phyloP scores from a whole-genome alignment of 2,113 vertebrate genomes.

The Natator depressus region DNA sequence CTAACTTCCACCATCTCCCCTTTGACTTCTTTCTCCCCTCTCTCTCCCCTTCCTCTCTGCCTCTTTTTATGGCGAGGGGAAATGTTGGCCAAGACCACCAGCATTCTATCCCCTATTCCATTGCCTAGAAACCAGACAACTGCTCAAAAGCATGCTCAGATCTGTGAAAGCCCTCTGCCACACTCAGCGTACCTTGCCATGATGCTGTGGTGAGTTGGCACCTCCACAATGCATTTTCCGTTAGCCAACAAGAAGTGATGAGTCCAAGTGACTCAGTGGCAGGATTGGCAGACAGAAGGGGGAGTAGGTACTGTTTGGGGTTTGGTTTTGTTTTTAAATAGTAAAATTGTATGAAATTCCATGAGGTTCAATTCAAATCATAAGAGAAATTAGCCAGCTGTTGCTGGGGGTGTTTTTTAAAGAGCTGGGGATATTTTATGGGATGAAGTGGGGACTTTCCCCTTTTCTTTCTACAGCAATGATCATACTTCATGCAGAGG shows the following conservation, averaged over 20 bases:
- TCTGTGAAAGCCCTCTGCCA: not conserved
- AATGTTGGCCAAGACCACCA: not conserved
- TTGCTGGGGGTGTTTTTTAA: not conserved
- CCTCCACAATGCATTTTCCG: not conserved
- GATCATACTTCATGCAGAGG: not conserved
- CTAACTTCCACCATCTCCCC: not conserved
- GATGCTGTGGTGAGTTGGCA: not conserved
- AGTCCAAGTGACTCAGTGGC: not conserved
- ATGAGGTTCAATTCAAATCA: not conserved
- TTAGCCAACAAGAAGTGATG: not conserved
- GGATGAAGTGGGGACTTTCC: not conserved
- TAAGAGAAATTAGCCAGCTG: not conserved
- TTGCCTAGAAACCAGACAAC: not conserved
- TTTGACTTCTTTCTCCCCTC: accelerated
- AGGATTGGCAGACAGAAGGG: not conserved
- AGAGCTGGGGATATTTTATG: not conserved
- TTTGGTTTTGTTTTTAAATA: not conserved
- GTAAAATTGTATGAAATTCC: not conserved
- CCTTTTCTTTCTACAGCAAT: not conserved
- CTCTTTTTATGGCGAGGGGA: not conserved
- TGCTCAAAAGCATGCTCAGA: not conserved
- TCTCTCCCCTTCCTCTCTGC: not conserved
- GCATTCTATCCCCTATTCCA: not conserved
- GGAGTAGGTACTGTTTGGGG: not conserved
- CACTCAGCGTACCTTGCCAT: not conserved